Evolutionary conservation across 2,113 vertebrate species (phyloP).

Genomic region (Corythaixoides concolor): DNA sequence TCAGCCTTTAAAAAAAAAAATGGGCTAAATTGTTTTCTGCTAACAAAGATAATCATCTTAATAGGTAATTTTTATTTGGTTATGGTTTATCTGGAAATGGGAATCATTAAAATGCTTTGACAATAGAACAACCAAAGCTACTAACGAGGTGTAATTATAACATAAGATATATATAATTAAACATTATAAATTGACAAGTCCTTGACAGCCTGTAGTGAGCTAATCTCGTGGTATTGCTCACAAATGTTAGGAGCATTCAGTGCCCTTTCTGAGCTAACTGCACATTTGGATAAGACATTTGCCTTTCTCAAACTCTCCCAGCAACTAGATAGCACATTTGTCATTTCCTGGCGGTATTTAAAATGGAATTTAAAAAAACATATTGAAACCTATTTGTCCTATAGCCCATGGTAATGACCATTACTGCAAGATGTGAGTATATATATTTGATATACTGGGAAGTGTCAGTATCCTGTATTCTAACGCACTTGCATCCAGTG

Average conservation of each 20-base stretch:
- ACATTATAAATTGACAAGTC: background rate
- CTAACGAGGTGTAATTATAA: conserved; percentile 4
- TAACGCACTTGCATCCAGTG: background rate
- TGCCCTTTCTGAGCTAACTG: background rate
- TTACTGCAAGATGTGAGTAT: background rate
- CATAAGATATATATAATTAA: conserved; percentile 22
- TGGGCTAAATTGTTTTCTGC: background rate
- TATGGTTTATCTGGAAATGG: background rate
- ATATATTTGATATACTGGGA: background rate
- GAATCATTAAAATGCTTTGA: background rate
- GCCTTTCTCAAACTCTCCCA: background rate
- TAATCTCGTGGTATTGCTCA: background rate
- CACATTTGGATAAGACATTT: background rate
- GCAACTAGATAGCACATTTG: background rate
- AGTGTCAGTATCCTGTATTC: background rate
- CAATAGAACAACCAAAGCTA: background rate
- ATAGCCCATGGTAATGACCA: background rate
- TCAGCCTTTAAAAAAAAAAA: background rate
- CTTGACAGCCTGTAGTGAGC: background rate
- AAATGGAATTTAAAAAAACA: conserved; percentile 12
- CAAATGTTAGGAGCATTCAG: background rate
- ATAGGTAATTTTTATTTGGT: conserved; percentile 19
- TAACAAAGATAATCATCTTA: conserved; percentile 7
- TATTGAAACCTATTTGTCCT: background rate
- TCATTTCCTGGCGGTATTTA: background rate